Base-by-base conservation (phyloP, 2,113 vertebrate species). In the Dipodomys merriami region DNA sequence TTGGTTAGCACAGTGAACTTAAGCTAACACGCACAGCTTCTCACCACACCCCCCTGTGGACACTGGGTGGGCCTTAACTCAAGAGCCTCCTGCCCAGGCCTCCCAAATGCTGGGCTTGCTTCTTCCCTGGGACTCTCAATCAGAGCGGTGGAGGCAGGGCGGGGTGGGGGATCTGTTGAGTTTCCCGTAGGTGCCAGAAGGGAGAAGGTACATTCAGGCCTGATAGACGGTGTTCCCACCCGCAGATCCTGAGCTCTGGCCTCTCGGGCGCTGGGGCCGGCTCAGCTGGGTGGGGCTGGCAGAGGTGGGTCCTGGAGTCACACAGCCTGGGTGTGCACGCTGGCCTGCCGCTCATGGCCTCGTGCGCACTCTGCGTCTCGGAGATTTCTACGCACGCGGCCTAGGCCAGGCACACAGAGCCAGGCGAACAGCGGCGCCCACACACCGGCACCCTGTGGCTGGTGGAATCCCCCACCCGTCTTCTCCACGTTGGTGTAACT, bases 261-360 rank as follows among this genome's bases (percentile, higher is more conserved):
- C 23, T 84, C 27, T n/a, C 7, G 3, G 64, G 16, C 39, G 33
- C 30, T 30, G 46, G 13, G 20, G 3, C 30, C 39, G 0, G 2
- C 30, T n/a, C 16, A 15, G n/a, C 25, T 33, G 3, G 3, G 0
- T 16, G 53, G 67, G 8, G 10, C 6, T 16, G 8, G 9, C 6
- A 15, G 49, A 53, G 5, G 8, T 20, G 1, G 8, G 1, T 22
- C 83, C 65, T 16, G 15, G 12, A 29, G 68, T 4, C 19, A 33
- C 20, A 8, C 44, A 29, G 27, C 84, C 25, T 11, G 19, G 27
- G 35, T 29, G 57, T 57, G 13, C 35, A 68, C 1, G 19, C 18
- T 15, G 53, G 13, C 33, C 72, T 46, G 57, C 19, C 5, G 7
- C 25, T 23, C 29, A 4, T 30, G 12, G 23, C 22, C 15, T 60